Conservation (phyloP, 2,797 vertebrate species). For the Spinus olivaceus region DNA sequence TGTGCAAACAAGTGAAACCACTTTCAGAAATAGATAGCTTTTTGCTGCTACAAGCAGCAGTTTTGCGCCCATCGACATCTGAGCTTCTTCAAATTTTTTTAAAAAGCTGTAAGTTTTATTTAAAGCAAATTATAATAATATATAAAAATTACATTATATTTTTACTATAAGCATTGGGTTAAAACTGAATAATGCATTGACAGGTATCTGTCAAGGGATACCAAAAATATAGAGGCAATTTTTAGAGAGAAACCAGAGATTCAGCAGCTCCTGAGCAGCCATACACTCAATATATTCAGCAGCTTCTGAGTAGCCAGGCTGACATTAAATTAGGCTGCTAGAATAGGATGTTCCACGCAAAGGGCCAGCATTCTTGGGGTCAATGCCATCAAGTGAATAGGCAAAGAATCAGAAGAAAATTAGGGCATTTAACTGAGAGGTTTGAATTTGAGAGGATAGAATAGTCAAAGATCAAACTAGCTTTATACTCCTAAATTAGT, state of each 20-base stretch:
- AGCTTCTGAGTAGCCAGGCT: neutral
- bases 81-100: neutral
- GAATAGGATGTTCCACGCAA: neutral
- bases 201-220: neutral
- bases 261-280: neutral
- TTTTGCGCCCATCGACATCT: neutral
- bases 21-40: neutral
- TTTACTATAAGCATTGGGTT: neutral
- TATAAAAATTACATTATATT: neutral
- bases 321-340: neutral
- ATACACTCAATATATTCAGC: neutral
- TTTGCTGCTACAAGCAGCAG: neutral
- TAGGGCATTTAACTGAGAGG: neutral
- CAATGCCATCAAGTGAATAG: neutral
- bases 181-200: neutral
- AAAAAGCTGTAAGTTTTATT: neutral
- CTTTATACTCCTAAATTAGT: neutral
- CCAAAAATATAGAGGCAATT: neutral
- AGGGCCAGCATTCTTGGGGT: neutral
- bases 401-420: neutral
- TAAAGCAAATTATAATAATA: neutral
- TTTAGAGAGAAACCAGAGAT: neutral
- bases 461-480: constrained; percentile 2
- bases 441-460: neutral
- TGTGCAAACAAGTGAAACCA: neutral